These are phyloP conservation scores for Pimephales promelas DNA, from an alignment of 2,113 vertebrate genomes.

Conservation along the genomic window DNA sequence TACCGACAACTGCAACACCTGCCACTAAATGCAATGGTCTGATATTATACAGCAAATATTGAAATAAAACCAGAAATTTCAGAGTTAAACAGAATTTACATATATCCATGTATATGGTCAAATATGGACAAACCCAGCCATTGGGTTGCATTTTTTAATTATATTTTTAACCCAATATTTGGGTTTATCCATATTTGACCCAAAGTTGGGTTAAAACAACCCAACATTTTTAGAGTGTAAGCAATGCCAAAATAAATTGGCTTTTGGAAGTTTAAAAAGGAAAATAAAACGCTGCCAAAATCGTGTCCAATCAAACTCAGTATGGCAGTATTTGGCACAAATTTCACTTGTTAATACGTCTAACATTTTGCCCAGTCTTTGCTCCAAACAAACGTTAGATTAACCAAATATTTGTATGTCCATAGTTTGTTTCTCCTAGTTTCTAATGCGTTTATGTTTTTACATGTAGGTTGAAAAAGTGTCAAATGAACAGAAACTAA, in stretches of 20 bases:
- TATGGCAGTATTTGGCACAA: not conserved
- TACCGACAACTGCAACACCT: constrained; percentile 1
- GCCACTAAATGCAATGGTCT: not conserved
- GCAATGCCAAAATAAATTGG: not conserved
- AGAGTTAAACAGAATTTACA: not conserved
- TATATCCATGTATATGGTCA: not conserved
- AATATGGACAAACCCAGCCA: no score
- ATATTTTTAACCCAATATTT: no score
- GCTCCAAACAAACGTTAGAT: not conserved
- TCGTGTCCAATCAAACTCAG: not conserved
- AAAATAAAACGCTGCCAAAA: no score
- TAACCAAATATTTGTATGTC: not conserved
- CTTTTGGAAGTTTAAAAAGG: not conserved
- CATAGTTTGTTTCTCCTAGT: not conserved
- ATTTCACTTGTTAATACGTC: not conserved
- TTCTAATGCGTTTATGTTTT: not conserved
- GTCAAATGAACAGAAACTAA: no score
- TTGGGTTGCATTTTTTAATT: no score
- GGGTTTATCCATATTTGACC: no score
- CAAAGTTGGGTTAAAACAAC: no score
- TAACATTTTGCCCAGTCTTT: not conserved
- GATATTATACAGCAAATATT: not conserved
- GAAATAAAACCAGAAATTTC: not conserved
- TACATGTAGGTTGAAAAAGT: not conserved
- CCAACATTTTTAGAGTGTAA: no score